Evolutionary conservation across 2,797 vertebrate species (phyloP).

Genomic region (Molossus molossus): DNA sequence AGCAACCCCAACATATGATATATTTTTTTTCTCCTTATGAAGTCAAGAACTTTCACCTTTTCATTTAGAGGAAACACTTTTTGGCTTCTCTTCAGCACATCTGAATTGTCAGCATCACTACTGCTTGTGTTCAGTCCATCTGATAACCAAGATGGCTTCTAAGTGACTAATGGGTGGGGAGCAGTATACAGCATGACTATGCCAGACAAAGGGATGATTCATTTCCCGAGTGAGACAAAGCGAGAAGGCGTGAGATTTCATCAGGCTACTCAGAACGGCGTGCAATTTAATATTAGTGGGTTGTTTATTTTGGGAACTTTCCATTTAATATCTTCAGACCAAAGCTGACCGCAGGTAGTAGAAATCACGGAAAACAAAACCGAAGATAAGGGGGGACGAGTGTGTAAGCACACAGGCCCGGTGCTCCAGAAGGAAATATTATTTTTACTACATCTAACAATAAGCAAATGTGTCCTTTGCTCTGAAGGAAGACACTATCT

Average conservation of each 20-base stretch:
- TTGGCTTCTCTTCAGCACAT: neutral
- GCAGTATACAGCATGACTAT: neutral
- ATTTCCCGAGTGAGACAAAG: neutral
- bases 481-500: slow-evolving; percentile 12
- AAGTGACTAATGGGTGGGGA: neutral
- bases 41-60: neutral
- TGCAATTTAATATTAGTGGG: neutral
- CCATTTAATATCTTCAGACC: neutral
- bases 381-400: neutral
- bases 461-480: neutral
- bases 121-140: neutral
- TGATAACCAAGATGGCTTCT: neutral
- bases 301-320: neutral
- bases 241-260: neutral
- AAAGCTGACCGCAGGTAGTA: neutral
- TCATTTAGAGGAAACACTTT: neutral
- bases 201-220: neutral
- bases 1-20: neutral
- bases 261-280: neutral
- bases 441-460: neutral
- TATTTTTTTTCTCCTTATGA: neutral
- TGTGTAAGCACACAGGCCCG: neutral
- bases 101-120: neutral
- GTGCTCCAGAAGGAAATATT: neutral
- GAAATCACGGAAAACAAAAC: neutral